Percentiles rank a stretch among this genome's conserved stretches.
These are phyloP conservation scores for Rynchops niger DNA, from an alignment of 2,113 vertebrate genomes.

Conservation along the genomic window DNA sequence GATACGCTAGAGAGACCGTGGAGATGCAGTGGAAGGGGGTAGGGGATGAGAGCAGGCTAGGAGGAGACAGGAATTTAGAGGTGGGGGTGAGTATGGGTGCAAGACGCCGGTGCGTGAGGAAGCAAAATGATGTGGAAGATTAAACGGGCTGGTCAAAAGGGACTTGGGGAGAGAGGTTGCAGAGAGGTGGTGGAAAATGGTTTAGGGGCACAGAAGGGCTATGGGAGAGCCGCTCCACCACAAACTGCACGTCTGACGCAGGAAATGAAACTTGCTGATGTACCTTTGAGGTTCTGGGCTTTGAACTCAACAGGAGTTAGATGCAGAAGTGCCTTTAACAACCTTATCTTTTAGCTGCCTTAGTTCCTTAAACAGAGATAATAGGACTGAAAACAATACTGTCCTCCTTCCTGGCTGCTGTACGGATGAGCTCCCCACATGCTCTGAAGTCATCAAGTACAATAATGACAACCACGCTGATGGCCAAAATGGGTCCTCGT, in stretches of 20 bases:
- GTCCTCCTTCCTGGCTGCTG: not conserved
- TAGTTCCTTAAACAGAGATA: not conserved
- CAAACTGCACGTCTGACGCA: not conserved
- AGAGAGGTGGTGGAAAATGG: not conserved
- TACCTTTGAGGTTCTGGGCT: slow-evolving; percentile 1
- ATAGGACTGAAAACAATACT: not conserved
- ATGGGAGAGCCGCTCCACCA: not conserved
- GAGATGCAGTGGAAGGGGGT: not conserved
- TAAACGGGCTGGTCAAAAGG: not conserved
- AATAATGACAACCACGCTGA: rapidly evolving
- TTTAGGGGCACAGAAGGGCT: not conserved
- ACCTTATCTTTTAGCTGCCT: not conserved
- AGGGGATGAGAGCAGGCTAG: not conserved
- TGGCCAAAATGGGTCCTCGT: not conserved
- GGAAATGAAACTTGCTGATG: slow-evolving; percentile 43
- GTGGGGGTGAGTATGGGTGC: not conserved
- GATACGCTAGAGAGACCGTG: not conserved
- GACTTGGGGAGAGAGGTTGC: not conserved
- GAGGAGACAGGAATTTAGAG: not conserved
- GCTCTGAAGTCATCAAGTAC: not conserved
- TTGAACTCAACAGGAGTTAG: not conserved
- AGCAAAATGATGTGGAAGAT: not conserved
- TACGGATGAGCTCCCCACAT: not conserved
- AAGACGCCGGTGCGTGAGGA: not conserved
- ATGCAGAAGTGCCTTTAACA: not conserved